These are phyloP conservation scores for Siderastrea siderea DNA, from an alignment of 92 coral and sea anemone species.

Conservation along the genomic window DNA sequence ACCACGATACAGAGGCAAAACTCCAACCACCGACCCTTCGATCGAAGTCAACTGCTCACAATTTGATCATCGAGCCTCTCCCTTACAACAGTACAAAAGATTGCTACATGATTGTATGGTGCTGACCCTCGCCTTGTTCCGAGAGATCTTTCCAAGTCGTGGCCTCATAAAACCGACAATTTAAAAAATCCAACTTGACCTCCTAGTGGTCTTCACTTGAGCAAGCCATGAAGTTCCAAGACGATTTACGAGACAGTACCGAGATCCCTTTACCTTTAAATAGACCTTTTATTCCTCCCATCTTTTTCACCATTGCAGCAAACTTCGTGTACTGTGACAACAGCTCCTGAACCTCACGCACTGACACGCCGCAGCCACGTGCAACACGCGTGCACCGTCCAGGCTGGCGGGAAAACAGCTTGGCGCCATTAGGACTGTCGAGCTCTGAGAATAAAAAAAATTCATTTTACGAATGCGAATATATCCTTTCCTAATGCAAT, in stretches of 20 bases:
- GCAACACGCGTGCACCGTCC: conserved; percentile 97
- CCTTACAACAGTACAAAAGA: too few species aligned
- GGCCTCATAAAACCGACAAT: background rate
- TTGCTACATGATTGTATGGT: too few species aligned
- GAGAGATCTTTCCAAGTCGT: too few species aligned
- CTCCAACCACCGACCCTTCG: too few species aligned
- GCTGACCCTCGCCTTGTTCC: too few species aligned
- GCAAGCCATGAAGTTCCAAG: background rate
- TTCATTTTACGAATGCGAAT: too few species aligned
- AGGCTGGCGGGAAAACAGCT: conserved; percentile 97
- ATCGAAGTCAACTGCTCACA: too few species aligned
- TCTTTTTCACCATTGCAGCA: conserved; percentile 99
- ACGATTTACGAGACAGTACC: background rate
- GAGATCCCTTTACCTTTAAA: conserved; percentile 81
- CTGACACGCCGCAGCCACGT: conserved; percentile 96
- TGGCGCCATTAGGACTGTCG: conserved; percentile 98
- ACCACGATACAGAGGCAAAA: too few species aligned
- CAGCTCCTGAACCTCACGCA: conserved; percentile 96
- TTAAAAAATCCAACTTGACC: too few species aligned
- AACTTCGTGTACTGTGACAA: conserved; percentile 97
- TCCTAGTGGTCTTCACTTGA: too few species aligned
- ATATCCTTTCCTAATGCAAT: too few species aligned
- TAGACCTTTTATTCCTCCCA: conserved; percentile 99
- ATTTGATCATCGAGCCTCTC: too few species aligned
- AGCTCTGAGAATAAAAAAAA: conserved; percentile 64